Evolutionary conservation across 2,113 vertebrate species (phyloP).

Genomic region (Pluvianellus socialis): DNA sequence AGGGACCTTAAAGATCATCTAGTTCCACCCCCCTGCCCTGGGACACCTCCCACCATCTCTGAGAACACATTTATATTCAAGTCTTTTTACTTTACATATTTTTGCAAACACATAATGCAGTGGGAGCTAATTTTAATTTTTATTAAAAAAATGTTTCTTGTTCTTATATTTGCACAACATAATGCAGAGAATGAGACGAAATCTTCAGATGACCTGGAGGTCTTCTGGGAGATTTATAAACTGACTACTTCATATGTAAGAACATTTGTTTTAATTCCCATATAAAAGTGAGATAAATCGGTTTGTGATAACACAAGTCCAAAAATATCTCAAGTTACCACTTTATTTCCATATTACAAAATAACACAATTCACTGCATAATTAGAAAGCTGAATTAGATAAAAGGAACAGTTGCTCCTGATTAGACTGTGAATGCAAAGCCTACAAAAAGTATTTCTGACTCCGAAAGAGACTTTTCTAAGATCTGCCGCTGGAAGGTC

Average conservation of each 20-base stretch:
- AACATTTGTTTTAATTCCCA: slow-evolving; percentile 55
- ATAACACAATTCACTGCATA: slow-evolving; percentile 18
- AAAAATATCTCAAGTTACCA: slow-evolving; percentile 45
- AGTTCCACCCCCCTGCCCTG: too few relatives aligned
- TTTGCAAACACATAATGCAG: neutral
- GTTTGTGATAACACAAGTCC: slow-evolving; percentile 18
- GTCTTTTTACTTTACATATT: neutral
- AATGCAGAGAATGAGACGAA: neutral
- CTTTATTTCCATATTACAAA: slow-evolving; percentile 52
- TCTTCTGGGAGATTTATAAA: slow-evolving; percentile 33
- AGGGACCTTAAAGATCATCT: too few relatives aligned
- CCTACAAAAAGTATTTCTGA: neutral
- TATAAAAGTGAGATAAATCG: slow-evolving; percentile 47
- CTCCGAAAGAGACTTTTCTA: neutral
- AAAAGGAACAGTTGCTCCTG: slow-evolving; percentile 29
- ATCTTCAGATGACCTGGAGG: slow-evolving; percentile 30
- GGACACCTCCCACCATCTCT: neutral
- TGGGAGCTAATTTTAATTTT: slow-evolving; percentile 2
- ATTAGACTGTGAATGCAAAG: neutral
- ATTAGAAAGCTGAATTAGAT: slow-evolving; percentile 15
- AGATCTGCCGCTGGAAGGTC: neutral
- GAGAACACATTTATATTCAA: neutral
- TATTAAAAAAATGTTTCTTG: slow-evolving; percentile 21
- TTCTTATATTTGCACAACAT: slow-evolving; percentile 7
- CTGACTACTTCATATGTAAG: neutral